Conservation (phyloP, 2,888 invertebrate species). For the Thereva unica region DNA sequence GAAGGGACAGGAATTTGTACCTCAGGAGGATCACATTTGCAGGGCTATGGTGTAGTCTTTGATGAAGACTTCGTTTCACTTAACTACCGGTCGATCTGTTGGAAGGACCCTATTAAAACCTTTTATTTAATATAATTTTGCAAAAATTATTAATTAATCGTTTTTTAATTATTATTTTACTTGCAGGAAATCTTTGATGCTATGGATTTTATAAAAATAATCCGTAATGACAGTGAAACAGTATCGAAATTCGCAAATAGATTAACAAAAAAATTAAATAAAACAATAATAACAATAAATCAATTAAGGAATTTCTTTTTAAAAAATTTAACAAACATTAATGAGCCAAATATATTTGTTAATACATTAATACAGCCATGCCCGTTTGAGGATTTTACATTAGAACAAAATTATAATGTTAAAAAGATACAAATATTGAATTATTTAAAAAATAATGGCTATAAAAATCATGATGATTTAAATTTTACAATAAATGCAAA, state of each 20-base stretch:
- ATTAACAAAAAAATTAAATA: slow-evolving; percentile 51
- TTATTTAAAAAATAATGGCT: slow-evolving; percentile 49
- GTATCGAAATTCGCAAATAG: slow-evolving; percentile 43
- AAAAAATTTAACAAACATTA: slow-evolving; percentile 48
- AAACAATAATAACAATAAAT: slow-evolving; percentile 50
- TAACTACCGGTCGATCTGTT: too few relatives aligned
- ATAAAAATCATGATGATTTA: slow-evolving; percentile 46
- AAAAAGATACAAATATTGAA: slow-evolving; percentile 56
- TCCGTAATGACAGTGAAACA: slow-evolving; percentile 38
- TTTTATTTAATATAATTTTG: not conserved
- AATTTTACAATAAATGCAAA: slow-evolving; percentile 43
- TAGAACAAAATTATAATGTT: slow-evolving; percentile 51
- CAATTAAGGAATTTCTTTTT: slow-evolving; percentile 51
- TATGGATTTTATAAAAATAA: slow-evolving; percentile 49
- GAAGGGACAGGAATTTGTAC: too few relatives aligned
- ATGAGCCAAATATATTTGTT: slow-evolving; percentile 13
- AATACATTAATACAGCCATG: slow-evolving; percentile 47
- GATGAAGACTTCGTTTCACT: too few relatives aligned
- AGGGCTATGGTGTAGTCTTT: too few relatives aligned
- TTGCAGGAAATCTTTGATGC: slow-evolving; percentile 56
- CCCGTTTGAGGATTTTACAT: slow-evolving; percentile 43
- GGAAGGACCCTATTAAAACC: too few relatives aligned
- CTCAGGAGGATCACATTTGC: too few relatives aligned
- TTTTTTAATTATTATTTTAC: slow-evolving; percentile 3
- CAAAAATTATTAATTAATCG: not conserved